phyloP scores from a whole-genome alignment of 2,113 vertebrate genomes.

The Cyanocitta stelleri region DNA sequence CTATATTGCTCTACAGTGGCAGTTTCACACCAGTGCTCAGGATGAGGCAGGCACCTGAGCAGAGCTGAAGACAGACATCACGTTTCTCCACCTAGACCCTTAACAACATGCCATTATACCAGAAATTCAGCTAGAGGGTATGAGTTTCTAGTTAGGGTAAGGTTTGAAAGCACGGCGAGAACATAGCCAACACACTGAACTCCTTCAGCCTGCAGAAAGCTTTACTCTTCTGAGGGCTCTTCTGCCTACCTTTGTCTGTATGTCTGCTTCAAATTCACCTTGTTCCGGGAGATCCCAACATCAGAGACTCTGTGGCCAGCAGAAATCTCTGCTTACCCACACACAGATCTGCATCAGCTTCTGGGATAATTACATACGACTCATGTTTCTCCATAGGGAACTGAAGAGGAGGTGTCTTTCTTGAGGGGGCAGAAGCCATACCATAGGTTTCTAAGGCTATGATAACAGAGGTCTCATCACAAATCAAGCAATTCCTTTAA shows the following conservation, averaged over 20 bases:
- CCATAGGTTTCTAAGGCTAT: not conserved
- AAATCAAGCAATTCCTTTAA: not conserved
- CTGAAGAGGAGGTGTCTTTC: constrained; percentile 45
- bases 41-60: not conserved
- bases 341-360: constrained; percentile 1
- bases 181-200: not conserved
- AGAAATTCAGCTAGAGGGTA: not conserved
- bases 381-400: not conserved
- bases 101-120: not conserved
- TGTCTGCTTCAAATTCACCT: not conserved
- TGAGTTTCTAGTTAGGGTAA: not conserved
- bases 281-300: not conserved
- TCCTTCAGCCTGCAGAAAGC: not conserved
- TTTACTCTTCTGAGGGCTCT: not conserved
- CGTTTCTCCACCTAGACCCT: not conserved
- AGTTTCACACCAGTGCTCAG: not conserved
- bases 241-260: not conserved
- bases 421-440: constrained; percentile 5
- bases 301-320: not conserved
- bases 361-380: constrained; percentile 5
- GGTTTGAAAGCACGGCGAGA: not conserved
- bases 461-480: not conserved
- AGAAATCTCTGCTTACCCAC: constrained; percentile 35
- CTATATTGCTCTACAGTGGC: not conserved
- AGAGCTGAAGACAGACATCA: not conserved